Evolutionary conservation across 53 echinoderm and acorn worm genomes (phyloP).

Genomic region (Astropecten irregularis): DNA sequence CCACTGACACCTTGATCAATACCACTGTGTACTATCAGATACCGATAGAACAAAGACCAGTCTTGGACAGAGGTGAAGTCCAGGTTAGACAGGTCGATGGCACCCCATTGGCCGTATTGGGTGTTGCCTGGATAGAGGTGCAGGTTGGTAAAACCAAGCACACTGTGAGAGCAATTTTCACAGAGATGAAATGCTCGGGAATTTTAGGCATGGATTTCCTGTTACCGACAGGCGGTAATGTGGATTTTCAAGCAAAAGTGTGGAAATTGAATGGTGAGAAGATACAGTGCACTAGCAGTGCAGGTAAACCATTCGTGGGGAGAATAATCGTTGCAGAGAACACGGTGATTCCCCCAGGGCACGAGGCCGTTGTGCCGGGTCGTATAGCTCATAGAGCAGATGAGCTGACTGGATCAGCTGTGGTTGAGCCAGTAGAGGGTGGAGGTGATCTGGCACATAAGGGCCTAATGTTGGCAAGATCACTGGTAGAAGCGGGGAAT

Average conservation of each 20-base stretch:
- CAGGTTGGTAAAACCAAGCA: constrained; percentile 18
- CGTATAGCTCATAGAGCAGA: neutral
- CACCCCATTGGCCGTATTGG: constrained; percentile 15
- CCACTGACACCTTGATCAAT: constrained; percentile 49
- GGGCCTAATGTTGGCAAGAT: constrained; percentile 10
- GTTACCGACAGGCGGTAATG: neutral
- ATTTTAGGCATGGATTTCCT: constrained; percentile 43
- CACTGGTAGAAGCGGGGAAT: neutral
- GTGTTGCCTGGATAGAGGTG: constrained; percentile 43
- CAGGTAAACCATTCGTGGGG: constrained; percentile 12
- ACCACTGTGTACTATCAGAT: constrained; percentile 30
- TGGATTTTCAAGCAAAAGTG: constrained; percentile 12
- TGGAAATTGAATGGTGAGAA: constrained; percentile 13
- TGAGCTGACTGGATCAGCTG: neutral
- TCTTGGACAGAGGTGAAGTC: neutral
- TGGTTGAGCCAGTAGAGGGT: constrained; percentile 5
- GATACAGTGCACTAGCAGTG: neutral
- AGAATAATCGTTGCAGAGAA: constrained; percentile 27
- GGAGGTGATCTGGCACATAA: constrained; percentile 3
- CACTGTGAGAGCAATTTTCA: constrained; percentile 39
- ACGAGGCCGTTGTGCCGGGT: constrained; percentile 27
- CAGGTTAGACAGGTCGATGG: constrained; percentile 44
- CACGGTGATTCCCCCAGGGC: constrained; percentile 10
- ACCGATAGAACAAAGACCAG: constrained; percentile 15
- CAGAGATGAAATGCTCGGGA: constrained; percentile 40